Conservation (phyloP, 2,113 vertebrate genomes). For the Gambusia holbrooki region DNA sequence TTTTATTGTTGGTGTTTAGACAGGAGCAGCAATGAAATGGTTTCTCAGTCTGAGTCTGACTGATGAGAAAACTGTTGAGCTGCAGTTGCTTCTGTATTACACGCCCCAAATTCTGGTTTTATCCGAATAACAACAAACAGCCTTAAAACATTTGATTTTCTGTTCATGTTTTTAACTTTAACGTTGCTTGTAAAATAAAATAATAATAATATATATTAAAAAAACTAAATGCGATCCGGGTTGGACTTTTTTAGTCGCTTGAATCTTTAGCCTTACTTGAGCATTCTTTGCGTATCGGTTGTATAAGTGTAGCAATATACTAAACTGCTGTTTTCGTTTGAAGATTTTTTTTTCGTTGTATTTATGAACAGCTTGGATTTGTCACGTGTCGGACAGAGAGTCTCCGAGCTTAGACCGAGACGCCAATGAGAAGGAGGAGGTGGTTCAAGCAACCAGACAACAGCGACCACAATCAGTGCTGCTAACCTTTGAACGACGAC, state of each 20-base stretch:
- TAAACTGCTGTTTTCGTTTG: constrained; percentile 52
- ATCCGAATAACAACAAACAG: constrained; percentile 64
- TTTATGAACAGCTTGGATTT: constrained; percentile 57
- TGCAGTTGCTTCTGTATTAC: constrained; percentile 41
- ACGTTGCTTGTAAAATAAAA: constrained; percentile 50
- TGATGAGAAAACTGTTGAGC: constrained; percentile 28
- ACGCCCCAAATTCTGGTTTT: constrained; percentile 71
- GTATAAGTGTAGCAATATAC: constrained; percentile 75
- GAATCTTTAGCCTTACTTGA: constrained; percentile 72
- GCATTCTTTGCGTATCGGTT: constrained; percentile 72
- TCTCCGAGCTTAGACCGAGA: constrained; percentile 39
- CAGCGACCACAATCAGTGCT: constrained; percentile 27
- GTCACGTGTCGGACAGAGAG: constrained; percentile 48
- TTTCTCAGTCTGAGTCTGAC: constrained; percentile 24
- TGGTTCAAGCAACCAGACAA: not conserved
- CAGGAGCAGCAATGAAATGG: constrained; percentile 27
- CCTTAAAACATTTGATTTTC: constrained; percentile 71
- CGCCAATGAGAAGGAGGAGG: constrained; percentile 2
- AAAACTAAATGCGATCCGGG: constrained; percentile 53
- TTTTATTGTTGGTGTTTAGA: not conserved
- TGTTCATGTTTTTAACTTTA: constrained; percentile 58
- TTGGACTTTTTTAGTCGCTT: constrained; percentile 72
- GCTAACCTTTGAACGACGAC: constrained; percentile 53
- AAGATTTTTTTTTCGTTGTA: constrained; percentile 16
- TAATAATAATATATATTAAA: not conserved